phyloP scores from a whole-genome alignment of 2,113 vertebrate species.

The Salvelinus fontinalis region DNA sequence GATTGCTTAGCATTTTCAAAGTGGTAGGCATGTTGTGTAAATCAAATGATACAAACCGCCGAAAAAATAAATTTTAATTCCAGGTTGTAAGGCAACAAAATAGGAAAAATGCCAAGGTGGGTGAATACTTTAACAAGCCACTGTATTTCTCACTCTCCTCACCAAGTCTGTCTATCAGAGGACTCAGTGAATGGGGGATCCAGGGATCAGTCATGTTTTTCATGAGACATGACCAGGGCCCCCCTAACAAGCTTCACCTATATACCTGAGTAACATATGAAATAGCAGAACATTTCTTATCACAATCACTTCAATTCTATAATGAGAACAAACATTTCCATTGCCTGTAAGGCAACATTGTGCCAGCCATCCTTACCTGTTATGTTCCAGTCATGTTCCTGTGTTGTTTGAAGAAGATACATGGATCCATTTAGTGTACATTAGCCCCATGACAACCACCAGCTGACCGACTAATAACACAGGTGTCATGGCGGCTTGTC shows the following conservation, averaged over 20 bases:
- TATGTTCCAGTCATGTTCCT: constrained; percentile 29
- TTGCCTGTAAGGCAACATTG: not conserved
- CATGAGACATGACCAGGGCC: not conserved
- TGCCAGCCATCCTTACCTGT: constrained; percentile 30
- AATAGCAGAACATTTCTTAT: constrained; percentile 1
- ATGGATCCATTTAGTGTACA: constrained; percentile 20
- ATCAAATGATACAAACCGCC: not conserved
- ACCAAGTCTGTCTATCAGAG: constrained; percentile 1
- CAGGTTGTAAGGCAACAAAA: not conserved
- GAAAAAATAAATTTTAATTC: not conserved
- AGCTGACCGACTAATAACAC: constrained; percentile 39
- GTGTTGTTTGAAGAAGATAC: constrained; percentile 51
- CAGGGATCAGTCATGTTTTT: not conserved
- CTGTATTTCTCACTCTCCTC: constrained; percentile 14
- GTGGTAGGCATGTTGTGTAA: too few relatives aligned
- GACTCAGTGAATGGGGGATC: not conserved
- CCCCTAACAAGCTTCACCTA: not conserved
- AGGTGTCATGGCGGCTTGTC: not conserved
- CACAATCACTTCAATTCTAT: constrained; percentile 24
- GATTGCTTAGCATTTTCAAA: too few relatives aligned
- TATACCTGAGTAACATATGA: not conserved
- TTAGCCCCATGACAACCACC: constrained; percentile 21
- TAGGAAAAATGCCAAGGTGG: too few relatives aligned
- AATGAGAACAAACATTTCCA: constrained; percentile 5
- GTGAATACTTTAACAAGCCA: too few relatives aligned